phyloP scores from a whole-genome alignment of 1,140 invertebrate species.

The Drosophila mojavensis region DNA sequence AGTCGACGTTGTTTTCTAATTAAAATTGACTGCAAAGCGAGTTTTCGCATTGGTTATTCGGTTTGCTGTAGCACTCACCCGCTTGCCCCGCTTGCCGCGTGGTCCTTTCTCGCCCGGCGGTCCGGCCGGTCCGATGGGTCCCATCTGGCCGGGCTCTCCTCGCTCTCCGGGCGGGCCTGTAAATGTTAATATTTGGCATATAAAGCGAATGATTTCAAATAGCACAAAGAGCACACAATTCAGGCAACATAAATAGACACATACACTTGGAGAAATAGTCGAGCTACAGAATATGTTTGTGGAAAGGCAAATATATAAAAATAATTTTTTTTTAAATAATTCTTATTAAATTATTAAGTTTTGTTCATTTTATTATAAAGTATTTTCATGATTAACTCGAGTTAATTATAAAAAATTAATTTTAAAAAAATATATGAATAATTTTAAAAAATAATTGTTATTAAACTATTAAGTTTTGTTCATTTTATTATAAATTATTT shows the following conservation, averaged over 20 bases:
- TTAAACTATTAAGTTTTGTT: too few relatives aligned
- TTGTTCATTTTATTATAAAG: too few relatives aligned
- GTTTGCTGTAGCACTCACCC: conserved; percentile 86
- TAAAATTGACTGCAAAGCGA: conserved; percentile 76
- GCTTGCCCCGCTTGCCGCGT: conserved; percentile 89
- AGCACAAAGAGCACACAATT: conserved; percentile 42
- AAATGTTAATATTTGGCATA: conserved; percentile 66
- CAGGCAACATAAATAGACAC: conserved; percentile 25
- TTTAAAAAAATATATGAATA: too few relatives aligned
- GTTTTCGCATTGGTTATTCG: conserved; percentile 36
- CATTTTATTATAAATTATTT: too few relatives aligned
- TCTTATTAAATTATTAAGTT: too few relatives aligned
- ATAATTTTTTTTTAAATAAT: too few relatives aligned
- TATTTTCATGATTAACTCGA: too few relatives aligned
- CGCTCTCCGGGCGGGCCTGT: conserved; percentile 90
- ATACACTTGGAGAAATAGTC: conserved; percentile 24
- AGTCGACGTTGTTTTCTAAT: conserved; percentile 58
- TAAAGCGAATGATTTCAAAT: conserved; percentile 68
- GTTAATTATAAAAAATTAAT: too few relatives aligned
- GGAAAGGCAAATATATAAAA: too few relatives aligned
- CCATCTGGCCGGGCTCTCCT: conserved; percentile 93
- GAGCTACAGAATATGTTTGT: too few relatives aligned
- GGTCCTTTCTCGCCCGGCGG: conserved; percentile 86
- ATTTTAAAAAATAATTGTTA: too few relatives aligned
- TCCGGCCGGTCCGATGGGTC: conserved; percentile 93